Conservation (phyloP, 2,113 vertebrate species). For the Alligator mississippiensis region DNA sequence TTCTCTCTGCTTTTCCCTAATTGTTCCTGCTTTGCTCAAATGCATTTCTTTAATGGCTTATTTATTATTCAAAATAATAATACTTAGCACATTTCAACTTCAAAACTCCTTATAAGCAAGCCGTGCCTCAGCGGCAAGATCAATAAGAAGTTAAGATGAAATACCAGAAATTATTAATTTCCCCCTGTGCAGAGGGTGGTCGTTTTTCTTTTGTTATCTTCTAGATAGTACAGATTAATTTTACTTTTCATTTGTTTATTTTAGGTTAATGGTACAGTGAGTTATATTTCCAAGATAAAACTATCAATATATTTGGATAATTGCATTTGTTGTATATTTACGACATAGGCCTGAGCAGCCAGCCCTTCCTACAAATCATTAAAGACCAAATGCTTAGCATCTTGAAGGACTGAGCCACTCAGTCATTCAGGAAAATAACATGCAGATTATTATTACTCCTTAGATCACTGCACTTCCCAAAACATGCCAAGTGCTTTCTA, state of each 20-base stretch:
- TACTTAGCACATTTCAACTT: constrained; percentile 45
- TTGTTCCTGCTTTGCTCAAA: constrained; percentile 45
- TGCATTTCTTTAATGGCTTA: constrained; percentile 58
- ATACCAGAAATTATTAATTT: not conserved
- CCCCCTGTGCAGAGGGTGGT: not conserved
- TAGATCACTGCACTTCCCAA: not conserved
- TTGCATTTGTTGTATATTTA: not conserved
- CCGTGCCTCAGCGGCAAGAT: constrained; percentile 48
- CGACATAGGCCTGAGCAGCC: not conserved
- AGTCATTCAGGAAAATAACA: not conserved
- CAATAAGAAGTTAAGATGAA: constrained; percentile 33
- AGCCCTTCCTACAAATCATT: not conserved
- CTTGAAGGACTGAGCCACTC: not conserved
- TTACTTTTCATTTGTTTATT: not conserved
- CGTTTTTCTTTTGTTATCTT: not conserved
- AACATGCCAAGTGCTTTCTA: not conserved
- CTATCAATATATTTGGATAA: not conserved
- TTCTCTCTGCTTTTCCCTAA: constrained; percentile 44
- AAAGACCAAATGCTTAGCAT: not conserved
- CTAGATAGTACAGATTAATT: not conserved
- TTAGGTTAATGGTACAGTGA: not conserved
- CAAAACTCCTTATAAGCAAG: constrained; percentile 52
- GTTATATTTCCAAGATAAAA: not conserved
- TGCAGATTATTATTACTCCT: not conserved
- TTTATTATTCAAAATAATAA: constrained; percentile 63